These are phyloP conservation scores for Diaprepes abbreviatus DNA, from an alignment of 2,888 invertebrate species.

Conservation along the genomic window DNA sequence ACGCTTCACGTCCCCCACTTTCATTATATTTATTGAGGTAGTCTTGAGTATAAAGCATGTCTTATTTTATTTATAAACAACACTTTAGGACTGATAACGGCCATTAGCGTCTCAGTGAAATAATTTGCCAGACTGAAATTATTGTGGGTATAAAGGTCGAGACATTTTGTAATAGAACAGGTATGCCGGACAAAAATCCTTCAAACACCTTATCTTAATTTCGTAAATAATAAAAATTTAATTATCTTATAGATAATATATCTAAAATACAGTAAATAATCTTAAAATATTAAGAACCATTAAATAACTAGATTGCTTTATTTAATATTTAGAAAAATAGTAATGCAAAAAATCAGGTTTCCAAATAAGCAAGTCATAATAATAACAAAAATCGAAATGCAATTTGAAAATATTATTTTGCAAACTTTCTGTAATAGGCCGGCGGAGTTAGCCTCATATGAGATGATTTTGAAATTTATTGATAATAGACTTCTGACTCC, in stretches of 20 bases:
- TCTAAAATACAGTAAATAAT: not conserved
- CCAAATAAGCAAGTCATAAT: too few species aligned
- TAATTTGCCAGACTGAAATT: conserved; percentile 11
- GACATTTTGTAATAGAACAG: not conserved
- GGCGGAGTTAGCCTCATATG: too few species aligned
- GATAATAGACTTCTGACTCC: too few species aligned
- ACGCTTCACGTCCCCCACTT: conserved; percentile 53
- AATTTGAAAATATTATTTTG: too few species aligned
- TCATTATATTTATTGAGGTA: conserved; percentile 56
- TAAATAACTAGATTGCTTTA: too few species aligned
- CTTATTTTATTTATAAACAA: conserved; percentile 45
- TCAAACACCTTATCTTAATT: not conserved
- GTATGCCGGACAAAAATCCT: not conserved
- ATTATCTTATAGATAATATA: not conserved
- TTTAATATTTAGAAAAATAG: too few species aligned
- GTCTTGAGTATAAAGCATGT: conserved; percentile 48
- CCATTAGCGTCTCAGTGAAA: conserved; percentile 26
- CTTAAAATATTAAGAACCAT: too few species aligned
- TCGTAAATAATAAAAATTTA: not conserved
- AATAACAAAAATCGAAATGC: too few species aligned
- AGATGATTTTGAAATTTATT: too few species aligned
- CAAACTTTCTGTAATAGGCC: too few species aligned
- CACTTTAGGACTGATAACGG: conserved; percentile 39
- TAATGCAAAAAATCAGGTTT: too few species aligned
- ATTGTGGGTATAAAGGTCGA: conserved; percentile 21